These are phyloP conservation scores for Danionella dracula DNA, from an alignment of 2,797 vertebrate genomes.

Conservation along the genomic window DNA sequence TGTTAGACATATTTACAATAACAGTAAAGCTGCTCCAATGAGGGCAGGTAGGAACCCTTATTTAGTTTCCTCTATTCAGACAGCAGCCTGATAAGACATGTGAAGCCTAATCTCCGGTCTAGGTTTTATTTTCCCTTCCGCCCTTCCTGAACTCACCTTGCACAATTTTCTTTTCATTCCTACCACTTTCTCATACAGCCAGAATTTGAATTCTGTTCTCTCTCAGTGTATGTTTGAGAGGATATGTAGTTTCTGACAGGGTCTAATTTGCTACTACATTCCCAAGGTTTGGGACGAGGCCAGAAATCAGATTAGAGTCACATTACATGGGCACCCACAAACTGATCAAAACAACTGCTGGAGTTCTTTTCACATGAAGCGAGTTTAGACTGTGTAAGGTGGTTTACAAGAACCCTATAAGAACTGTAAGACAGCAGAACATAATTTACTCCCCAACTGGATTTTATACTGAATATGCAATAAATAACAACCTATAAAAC, in stretches of 20 bases:
- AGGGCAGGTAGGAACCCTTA: background rate
- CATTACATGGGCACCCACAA: conserved; percentile 27
- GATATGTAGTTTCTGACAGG: background rate
- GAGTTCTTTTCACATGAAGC: background rate
- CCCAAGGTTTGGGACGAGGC: background rate
- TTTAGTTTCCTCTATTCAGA: background rate
- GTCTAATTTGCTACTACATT: conserved; percentile 18
- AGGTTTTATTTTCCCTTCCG: background rate
- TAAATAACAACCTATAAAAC: background rate
- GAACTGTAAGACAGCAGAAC: too few relatives aligned
- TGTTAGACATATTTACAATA: too few relatives aligned
- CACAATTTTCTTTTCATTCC: background rate
- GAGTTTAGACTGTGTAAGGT: background rate
- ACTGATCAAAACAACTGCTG: background rate
- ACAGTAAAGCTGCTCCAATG: background rate
- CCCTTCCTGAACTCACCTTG: background rate
- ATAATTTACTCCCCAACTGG: too few relatives aligned
- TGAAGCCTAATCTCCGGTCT: background rate
- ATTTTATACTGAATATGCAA: background rate
- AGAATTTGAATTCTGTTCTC: background rate
- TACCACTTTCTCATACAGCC: background rate
- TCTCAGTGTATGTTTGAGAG: conserved; percentile 6
- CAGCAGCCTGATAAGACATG: background rate
- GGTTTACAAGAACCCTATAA: too few relatives aligned
- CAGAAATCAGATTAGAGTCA: conserved; percentile 30